Conservation (phyloP, 2,797 vertebrate genomes). For the Columba guinea region DNA sequence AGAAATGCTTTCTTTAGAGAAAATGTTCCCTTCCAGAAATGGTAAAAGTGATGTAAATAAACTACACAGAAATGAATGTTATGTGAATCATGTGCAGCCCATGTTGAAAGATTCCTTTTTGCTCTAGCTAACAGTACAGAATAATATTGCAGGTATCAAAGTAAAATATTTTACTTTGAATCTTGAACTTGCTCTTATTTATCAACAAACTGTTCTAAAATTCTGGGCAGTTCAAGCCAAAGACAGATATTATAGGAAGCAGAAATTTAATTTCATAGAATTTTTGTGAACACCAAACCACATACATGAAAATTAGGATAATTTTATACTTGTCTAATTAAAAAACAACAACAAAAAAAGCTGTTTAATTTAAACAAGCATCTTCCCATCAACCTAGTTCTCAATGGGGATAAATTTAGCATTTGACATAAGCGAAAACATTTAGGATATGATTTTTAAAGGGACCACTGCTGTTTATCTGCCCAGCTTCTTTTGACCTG, state of each 20-base stretch:
- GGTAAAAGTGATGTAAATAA: background rate
- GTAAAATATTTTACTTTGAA: background rate
- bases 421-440: background rate
- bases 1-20: background rate
- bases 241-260: background rate
- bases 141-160: background rate
- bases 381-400: background rate
- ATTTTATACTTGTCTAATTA: background rate
- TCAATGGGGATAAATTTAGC: background rate
- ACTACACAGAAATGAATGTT: background rate
- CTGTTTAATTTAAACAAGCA: background rate
- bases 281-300: background rate
- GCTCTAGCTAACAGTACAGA: background rate
- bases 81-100: background rate
- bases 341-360: background rate
- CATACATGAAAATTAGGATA: background rate
- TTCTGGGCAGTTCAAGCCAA: background rate
- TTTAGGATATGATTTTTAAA: background rate
- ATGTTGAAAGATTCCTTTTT: background rate
- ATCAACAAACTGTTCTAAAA: background rate
- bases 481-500: background rate
- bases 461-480: background rate
- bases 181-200: background rate
- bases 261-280: background rate
- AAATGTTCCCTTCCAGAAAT: background rate